Base-by-base conservation (phyloP, 2,888 invertebrate genomes). In the Lissonota sp. region DNA sequence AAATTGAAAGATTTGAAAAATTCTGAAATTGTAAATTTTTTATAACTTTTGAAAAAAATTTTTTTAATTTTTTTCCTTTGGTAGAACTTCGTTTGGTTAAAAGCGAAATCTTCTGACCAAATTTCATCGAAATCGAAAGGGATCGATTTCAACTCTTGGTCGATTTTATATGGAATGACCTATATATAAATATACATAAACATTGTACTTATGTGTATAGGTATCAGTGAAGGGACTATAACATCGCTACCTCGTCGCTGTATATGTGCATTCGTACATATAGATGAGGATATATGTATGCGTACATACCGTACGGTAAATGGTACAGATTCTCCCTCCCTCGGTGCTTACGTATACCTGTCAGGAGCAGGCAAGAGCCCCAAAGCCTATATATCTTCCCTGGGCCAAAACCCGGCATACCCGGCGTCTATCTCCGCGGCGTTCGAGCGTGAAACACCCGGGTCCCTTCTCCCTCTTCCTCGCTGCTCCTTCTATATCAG, bases 281-380 rank as follows among this genome's bases (percentile, higher is more conserved):
- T 58, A 26, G 12, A 51, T 53, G 53, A 40, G n/a, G 26, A 26
- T 60, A 55, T 55, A 57, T 57, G 39, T 40, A 63, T 42, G n/a
- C 53, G 40, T 73, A 64, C 70, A 73, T 51, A 40, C 79, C 63
- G 64, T 46, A 69, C 62, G 72, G 76, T 81, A 75, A 72, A 83
- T 73, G 79, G 73, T 76, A 70, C 67, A 79, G 73, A 69, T 75
- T 60, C 75, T 76, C 77, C 70, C 46, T 63, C 53, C 26, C 26
- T 26, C 26, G 3, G 72, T 79, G 66, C 49, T 78, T 84, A 82
- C 80, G 87, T 84, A 85, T 87, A 85, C 84, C 89, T 88, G 88
- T 88, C 88, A 89, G 80, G 80, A 76, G 66, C 88, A 89, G 84
- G 83, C 80, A 66, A 83, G 70, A 69, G 62, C 39, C 80, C 26